Base-by-base conservation (phyloP, 1,140 invertebrate species). In the Halictus rubicundus region DNA sequence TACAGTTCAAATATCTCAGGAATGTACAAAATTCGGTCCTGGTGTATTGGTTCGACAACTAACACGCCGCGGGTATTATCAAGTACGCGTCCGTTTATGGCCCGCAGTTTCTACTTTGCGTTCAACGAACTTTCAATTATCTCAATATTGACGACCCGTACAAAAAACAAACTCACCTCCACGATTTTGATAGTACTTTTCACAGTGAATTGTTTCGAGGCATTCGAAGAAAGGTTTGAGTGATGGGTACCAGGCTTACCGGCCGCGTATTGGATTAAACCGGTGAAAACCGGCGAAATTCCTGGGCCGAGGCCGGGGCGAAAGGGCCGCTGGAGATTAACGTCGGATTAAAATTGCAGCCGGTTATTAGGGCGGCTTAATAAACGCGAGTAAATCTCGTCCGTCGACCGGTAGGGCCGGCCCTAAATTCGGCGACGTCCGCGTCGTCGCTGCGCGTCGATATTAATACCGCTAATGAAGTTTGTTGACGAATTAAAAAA, bases 281-380 rank as follows among this genome's bases (percentile, higher is more conserved):
- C 60, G 80, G 80, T 85, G 85, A 85, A 86, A 86, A 86, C 78
- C 70, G 54, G 10, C 46, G 85, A 83, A 86, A 85, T 85, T 85
- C 80, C 77, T 46, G 72, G 60, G 21, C 59, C 37, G 63, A 75
- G 83, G 72, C 46, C 60, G 83, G 83, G 83, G 83, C 60, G 73
- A 71, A 60, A 85, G 79, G 80, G 73, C 65, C 73, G 75, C 52
- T 69, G 72, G 68, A 85, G 85, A 86, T 86, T 86, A 86, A 86
- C 76, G 85, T 86, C 85, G 85, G 85, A 86, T 86, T 86, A 86
- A 86, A 86, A 86, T 86, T 85, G 85, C 81, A 74, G 85, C 80
- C 80, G 84, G 84, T 86, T 86, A 86, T 86, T 86, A 86, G 85
- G 84, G 76, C 76, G 84, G 85, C 84, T 85, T 86, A 86, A 86